Percentiles rank a stretch among this genome's conserved stretches.
Evolutionary conservation across 2,797 vertebrate species (phyloP).

Genomic region (Acipenser transmontanus): DNA sequence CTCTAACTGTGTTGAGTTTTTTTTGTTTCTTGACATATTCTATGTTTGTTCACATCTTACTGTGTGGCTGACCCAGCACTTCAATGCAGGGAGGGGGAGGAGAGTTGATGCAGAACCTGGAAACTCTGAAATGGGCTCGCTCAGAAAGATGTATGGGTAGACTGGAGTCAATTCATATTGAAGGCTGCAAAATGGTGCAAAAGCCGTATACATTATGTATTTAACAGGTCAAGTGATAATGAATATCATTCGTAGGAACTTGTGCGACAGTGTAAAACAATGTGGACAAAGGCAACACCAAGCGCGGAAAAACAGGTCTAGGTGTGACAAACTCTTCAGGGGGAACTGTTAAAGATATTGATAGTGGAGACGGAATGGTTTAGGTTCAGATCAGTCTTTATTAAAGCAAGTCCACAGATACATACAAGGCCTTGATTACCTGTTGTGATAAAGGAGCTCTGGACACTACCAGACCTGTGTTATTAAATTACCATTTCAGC

Average conservation of each 20-base stretch:
- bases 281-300: no score
- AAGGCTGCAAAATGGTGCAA: no score
- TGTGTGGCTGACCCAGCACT: neutral
- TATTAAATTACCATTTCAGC: slow-evolving; percentile 7
- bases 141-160: neutral
- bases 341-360: slow-evolving; percentile 3
- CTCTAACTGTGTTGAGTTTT: slow-evolving; percentile 1
- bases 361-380: slow-evolving; percentile 4
- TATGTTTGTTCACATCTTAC: slow-evolving; percentile 35
- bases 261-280: no score
- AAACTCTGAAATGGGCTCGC: neutral
- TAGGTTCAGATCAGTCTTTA: slow-evolving; percentile 15
- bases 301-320: neutral
- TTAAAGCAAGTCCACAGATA: neutral
- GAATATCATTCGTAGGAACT: no score
- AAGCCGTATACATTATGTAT: no score
- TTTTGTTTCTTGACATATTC: slow-evolving; percentile 40
- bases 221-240: no score
- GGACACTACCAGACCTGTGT: slow-evolving; percentile 2
- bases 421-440: slow-evolving; percentile 2
- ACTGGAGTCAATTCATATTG: neutral
- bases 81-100: neutral
- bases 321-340: neutral
- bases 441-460: slow-evolving; percentile 4
- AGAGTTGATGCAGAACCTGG: slow-evolving; percentile 8